Base-by-base conservation (phyloP, 2,113 vertebrate genomes). In the Cephalopterus ornatus region DNA sequence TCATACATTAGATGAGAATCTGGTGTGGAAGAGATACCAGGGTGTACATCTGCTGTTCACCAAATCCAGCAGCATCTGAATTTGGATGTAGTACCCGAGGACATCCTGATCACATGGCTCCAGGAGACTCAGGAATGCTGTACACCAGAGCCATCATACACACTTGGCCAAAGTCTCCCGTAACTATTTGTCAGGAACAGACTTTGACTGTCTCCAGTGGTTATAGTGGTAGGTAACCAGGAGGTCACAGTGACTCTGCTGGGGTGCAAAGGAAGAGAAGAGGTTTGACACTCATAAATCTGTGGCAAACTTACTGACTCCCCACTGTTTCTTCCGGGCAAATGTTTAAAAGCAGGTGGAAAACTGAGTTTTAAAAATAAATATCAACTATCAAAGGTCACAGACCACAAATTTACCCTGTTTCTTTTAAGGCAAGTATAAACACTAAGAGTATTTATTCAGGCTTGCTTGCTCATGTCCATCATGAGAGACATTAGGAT, bases 21-120 rank as follows among this genome's bases (percentile, higher is more conserved):
- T 22, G 44, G 37, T 22, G 42, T 33, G 47, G 59, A 92, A 37
- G 39, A 63, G 30, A 37, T 9, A 47, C 28, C 52, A 82, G 50
- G 12, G 41, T 15, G 22, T 24, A 27, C 8, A 52, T 35, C 20
- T 89, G 44, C 78, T 63, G 41, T 16, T 76, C 71, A 41, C n/a
- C 88, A 63, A 44, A 59, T 13, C 21, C 39, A 90, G 50, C 47
- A 89, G 53, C 23, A 52, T 32, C 76, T 65, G 65, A 88, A 71
- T 47, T 46, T 28, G 32, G 49, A 27, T 16, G 9, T 1, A 22
- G 28, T 30, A 35, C 2, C 35, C 0, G 0, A 65, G 66, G 47
- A 11, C 52, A 85, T 14, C 62, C 77, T 78, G 24, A 68, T 6
- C 67, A 84, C 56, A 41, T 23, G 33, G 75, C 76, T 55, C 28